These are phyloP conservation scores for Drosophila subsilvestris DNA, from an alignment of 2,888 invertebrate genomes.

Conservation along the genomic window DNA sequence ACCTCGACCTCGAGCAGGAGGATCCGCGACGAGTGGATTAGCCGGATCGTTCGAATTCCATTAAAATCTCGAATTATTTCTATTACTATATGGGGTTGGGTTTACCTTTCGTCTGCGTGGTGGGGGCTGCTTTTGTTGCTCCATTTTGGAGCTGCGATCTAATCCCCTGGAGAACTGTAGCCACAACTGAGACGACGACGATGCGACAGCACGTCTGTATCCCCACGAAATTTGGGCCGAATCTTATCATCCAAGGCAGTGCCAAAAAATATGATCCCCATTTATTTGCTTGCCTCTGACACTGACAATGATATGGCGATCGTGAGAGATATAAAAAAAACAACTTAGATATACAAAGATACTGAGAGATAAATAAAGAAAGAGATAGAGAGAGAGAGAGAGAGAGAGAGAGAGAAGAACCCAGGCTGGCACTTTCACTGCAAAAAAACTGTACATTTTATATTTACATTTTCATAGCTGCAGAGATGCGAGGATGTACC, in stretches of 20 bases:
- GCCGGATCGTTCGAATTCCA: not conserved
- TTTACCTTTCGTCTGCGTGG: constrained; percentile 33
- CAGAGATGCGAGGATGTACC: not conserved
- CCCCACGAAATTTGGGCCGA: not conserved
- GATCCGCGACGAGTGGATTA: not conserved
- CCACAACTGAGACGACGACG: not conserved
- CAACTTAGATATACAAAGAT: not conserved
- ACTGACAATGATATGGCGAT: constrained; percentile 37
- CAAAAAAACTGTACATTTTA: not conserved
- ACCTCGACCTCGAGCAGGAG: constrained; percentile 8
- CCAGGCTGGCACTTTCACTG: not conserved
- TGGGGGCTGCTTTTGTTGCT: constrained; percentile 10
- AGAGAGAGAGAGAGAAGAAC: not conserved
- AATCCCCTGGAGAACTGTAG: not conserved
- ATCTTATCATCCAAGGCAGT: constrained; percentile 22
- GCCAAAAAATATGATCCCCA: constrained; percentile 3
- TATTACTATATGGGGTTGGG: too few species aligned
- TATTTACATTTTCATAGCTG: not conserved
- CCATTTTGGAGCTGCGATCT: constrained; percentile 13
- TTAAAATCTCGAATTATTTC: not conserved
- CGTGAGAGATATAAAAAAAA: constrained; percentile 2
- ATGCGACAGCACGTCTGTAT: not conserved
- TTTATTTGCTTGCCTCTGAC: constrained; percentile 32
- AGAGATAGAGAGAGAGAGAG: not conserved
- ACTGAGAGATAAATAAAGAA: too few species aligned